Evolutionary conservation across 2,113 vertebrate species (phyloP).

Genomic region (Panthera uncia): DNA sequence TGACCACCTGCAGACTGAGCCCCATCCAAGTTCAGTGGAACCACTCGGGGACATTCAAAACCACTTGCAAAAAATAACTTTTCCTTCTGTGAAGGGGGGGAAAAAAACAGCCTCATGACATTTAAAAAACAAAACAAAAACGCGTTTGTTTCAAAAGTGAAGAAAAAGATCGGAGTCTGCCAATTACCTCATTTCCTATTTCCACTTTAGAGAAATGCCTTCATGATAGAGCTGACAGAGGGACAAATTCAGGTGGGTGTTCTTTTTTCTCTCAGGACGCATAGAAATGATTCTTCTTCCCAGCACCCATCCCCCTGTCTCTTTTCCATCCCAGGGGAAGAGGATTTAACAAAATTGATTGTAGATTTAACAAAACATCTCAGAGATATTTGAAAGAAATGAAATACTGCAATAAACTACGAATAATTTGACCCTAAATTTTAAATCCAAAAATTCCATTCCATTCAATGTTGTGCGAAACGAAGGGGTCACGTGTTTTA

Average conservation of each 20-base stretch:
- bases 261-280: not conserved
- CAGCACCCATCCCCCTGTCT: not conserved
- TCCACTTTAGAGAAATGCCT: not conserved
- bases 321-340: not conserved
- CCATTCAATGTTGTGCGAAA: not conserved
- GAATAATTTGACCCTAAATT: not conserved
- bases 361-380: not conserved
- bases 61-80: not conserved
- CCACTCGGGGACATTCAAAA: not conserved
- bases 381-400: not conserved
- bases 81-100: not conserved
- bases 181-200: not conserved
- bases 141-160: not conserved
- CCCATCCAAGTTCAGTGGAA: not conserved
- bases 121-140: not conserved
- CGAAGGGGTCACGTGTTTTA: not conserved
- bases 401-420: not conserved
- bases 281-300: not conserved
- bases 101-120: not conserved
- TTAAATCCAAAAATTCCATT: not conserved
- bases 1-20: not conserved
- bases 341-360: not conserved
- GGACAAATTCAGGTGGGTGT: too few relatives aligned
- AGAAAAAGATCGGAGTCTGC: not conserved
- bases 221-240: not conserved